Evolutionary conservation across 2,888 invertebrate species (phyloP).

Genomic region (Chouioia cunea): DNA sequence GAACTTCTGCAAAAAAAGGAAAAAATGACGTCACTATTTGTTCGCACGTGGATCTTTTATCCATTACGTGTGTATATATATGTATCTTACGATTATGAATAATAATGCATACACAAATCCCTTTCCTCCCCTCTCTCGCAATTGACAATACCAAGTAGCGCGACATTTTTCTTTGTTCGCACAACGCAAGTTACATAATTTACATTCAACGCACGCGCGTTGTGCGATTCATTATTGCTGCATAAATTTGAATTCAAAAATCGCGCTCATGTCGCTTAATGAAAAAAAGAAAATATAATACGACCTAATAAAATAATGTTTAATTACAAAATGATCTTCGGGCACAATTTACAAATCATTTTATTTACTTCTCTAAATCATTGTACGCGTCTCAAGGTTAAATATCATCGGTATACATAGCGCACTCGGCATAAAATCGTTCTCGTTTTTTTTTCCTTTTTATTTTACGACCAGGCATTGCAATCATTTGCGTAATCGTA

Average conservation of each 20-base stretch:
- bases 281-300: slow-evolving; percentile 5
- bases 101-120: no score
- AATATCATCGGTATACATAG: background rate
- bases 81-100: no score
- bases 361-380: slow-evolving; percentile 28
- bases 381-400: background rate
- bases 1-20: slow-evolving; percentile 39
- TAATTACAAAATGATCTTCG: slow-evolving; percentile 2
- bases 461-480: no score
- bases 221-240: no score
- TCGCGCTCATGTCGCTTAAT: background rate
- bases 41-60: slow-evolving; percentile 30
- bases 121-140: no score
- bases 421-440: no score
- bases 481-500: no score
- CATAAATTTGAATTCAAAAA: slow-evolving; percentile 14
- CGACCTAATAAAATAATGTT: slow-evolving; percentile 8
- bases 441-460: no score
- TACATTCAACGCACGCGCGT: slow-evolving; percentile 11
- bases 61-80: background rate
- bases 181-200: slow-evolving; percentile 6
- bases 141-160: no score
- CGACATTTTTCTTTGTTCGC: background rate
- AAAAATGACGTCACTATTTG: slow-evolving; percentile 21
- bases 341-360: slow-evolving; percentile 11